Evolutionary conservation across 2,797 vertebrate genomes (phyloP).

Genomic region (Argentina silus): DNA sequence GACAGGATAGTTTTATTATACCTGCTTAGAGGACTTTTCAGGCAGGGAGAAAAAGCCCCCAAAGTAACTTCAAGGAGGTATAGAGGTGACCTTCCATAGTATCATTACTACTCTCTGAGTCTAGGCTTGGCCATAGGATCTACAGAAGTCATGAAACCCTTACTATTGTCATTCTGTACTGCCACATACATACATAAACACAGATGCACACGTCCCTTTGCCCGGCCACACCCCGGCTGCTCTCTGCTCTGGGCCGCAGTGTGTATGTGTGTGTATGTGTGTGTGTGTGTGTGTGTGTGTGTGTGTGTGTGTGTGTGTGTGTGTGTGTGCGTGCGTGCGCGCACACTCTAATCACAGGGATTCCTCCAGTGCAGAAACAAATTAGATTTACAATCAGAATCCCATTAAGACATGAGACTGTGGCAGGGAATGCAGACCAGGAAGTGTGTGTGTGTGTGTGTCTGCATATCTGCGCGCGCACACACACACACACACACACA

Average conservation of each 20-base stretch:
- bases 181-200: background rate
- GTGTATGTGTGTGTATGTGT: background rate
- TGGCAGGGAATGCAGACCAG: constrained; percentile 12
- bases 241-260: background rate
- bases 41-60: too few relatives aligned
- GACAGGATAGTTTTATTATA: background rate
- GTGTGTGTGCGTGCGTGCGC: background rate
- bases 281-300: constrained; percentile 1
- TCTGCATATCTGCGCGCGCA: background rate
- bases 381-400: constrained; percentile 41
- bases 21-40: background rate
- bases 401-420: constrained; percentile 17
- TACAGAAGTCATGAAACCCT: background rate
- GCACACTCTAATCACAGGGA: constrained; percentile 12
- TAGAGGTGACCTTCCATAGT: too few relatives aligned
- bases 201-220: background rate
- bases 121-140: too few relatives aligned
- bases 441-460: constrained; percentile 11
- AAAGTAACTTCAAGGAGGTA: too few relatives aligned
- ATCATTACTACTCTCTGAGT: too few relatives aligned
- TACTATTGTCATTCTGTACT: background rate
- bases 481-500: too few relatives aligned
- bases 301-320: constrained; percentile 4
- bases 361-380: constrained; percentile 32
- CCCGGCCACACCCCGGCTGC: background rate